Percentiles rank a stretch among this genome's conserved stretches.
Conservation (phyloP, 2,888 invertebrate genomes). For the Luperina testacea region DNA sequence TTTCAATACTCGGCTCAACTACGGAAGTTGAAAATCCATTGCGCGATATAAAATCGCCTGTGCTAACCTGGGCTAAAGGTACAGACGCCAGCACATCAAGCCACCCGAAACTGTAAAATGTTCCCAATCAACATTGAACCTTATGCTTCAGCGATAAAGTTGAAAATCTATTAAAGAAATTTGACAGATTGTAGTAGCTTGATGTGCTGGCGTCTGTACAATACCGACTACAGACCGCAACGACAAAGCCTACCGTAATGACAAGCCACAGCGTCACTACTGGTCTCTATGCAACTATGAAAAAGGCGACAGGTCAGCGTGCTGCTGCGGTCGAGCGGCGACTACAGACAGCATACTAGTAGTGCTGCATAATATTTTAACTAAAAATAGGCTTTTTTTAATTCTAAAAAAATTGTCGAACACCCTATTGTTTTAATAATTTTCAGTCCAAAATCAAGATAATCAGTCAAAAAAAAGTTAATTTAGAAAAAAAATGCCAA, state of each 20-base stretch:
- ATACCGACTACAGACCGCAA: background rate
- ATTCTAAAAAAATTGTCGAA: background rate
- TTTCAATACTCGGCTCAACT: background rate
- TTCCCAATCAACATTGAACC: too few relatives aligned
- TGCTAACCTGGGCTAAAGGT: background rate
- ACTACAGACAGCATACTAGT: background rate
- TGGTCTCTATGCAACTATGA: background rate
- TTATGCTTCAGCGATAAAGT: too few relatives aligned
- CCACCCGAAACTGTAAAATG: too few relatives aligned
- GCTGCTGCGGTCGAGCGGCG: too few relatives aligned
- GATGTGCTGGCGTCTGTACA: too few relatives aligned
- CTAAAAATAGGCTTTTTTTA: background rate
- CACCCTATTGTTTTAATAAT: background rate
- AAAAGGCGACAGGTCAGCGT: background rate
- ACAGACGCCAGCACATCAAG: too few relatives aligned
- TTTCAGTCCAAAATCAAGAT: slow-evolving; percentile 1
- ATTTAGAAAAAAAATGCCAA: background rate
- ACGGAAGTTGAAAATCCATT: background rate
- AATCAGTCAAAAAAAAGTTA: background rate
- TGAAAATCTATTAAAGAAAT: too few relatives aligned
- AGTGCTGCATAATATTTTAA: background rate
- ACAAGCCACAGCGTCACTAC: background rate
- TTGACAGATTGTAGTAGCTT: too few relatives aligned
- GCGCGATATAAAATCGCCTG: background rate
- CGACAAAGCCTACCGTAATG: background rate